Base-by-base conservation (phyloP, 2,797 vertebrate species). In the Typhlichthys eigenmanni region DNA sequence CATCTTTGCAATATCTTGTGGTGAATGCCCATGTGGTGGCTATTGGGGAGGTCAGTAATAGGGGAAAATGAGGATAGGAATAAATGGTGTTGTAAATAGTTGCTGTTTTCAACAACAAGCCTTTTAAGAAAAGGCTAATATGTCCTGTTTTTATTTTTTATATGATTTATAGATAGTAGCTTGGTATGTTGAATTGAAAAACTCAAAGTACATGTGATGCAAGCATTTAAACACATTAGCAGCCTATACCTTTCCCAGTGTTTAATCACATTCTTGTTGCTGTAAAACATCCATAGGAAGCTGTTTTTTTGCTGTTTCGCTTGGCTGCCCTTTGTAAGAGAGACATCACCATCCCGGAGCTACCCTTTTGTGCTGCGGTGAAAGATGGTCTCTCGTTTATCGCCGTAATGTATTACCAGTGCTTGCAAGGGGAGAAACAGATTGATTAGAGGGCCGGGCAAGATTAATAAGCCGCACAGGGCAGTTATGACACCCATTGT, bases 401-500 rank as follows among this genome's bases (percentile, higher is more conserved):
- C 70, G 66, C 66, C 46, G 71, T 85, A 89, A 89, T 88, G 87
- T 87, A 90, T 81, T 84, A 89, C 82, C 78, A 47, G 81, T 90
- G 90, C 89, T 91, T 83, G 87, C 79, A 66, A 86, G 72, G 80
- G 79, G 84, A 85, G 90, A 93, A 93, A 88, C 92, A 92, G 94
- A 98, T 96, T 94, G 94, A 98, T 96, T 93, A 91, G 83, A 87
- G 91, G 85, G 85, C 73, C 57, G 78, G 81, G 83, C 68, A 91
- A 94, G 94, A 97, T 95, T 94, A 94, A 96, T 96, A 96, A 92
- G 86, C 80, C 83, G 84, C 86, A 88, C 91, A 84, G 93, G 92
- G 92, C 83, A 94, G 91, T 95, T 95, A 93, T 95, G 94, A 94
- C 94, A 95, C 84, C 91, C 91, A 96, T 95, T 96, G 95, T 97